Percentiles rank a stretch among this genome's conserved stretches.
phyloP scores from a whole-genome alignment of 2,888 invertebrate species.

The Cephonodes hylas region DNA sequence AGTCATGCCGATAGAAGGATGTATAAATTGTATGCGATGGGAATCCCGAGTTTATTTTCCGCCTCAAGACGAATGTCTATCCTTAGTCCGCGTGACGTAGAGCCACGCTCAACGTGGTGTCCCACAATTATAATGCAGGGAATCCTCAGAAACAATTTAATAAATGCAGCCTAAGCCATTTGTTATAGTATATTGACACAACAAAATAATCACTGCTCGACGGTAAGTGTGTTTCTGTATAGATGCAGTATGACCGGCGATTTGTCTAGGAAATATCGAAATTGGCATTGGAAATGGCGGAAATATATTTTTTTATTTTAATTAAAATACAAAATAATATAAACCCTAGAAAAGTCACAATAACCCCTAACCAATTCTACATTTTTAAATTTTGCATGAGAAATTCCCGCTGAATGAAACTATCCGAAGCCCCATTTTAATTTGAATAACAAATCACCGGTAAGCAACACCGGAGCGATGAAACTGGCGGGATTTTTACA shows the following conservation, averaged over 20 bases:
- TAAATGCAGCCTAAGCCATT: not conserved
- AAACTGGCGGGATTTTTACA: not conserved
- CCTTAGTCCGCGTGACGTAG: not conserved
- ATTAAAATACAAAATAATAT: no score
- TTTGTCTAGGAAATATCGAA: no score
- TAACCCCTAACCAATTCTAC: no score
- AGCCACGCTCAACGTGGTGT: not conserved
- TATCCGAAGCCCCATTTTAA: not conserved
- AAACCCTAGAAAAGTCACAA: no score
- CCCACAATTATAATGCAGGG: not conserved
- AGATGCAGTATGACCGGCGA: no score
- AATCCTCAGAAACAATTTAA: not conserved
- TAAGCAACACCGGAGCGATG: not conserved
- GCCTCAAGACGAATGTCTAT: not conserved
- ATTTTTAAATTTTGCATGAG: not conserved
- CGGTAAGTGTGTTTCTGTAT: no score
- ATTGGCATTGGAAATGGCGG: no score
- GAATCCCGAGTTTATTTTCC: not conserved
- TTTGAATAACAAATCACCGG: not conserved
- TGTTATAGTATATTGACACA: not conserved
- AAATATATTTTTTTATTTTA: no score
- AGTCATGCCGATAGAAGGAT: not conserved
- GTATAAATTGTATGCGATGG: not conserved
- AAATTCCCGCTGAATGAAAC: not conserved
- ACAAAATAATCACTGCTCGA: no score